Percentiles rank a stretch among this genome's conserved stretches.
Conservation (phyloP, 2,113 vertebrate species). For the Fukomys damarensis region DNA sequence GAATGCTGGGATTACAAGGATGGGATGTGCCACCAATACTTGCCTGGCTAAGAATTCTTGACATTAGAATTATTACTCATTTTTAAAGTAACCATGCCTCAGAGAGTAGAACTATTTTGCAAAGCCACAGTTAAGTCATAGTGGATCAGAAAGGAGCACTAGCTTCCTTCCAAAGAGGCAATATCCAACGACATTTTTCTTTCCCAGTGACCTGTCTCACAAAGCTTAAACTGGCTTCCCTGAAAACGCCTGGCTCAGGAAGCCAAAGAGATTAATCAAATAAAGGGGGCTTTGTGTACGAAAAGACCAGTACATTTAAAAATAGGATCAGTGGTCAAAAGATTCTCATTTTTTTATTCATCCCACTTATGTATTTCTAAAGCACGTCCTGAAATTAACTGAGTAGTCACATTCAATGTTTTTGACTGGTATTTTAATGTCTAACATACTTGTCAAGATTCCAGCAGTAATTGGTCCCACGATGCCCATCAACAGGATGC, state of each 20-base stretch:
- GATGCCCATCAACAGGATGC: slow-evolving; percentile 96
- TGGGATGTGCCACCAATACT: neutral
- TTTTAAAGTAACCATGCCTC: neutral
- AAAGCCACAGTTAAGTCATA: neutral
- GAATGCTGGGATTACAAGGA: neutral
- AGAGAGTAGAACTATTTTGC: neutral
- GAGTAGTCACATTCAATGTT: slow-evolving; percentile 56
- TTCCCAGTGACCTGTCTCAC: neutral
- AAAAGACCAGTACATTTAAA: neutral
- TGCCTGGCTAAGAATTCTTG: slow-evolving; percentile 7
- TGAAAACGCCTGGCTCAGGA: neutral
- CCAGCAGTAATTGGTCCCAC: slow-evolving; percentile 96
- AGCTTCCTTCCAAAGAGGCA: neutral
- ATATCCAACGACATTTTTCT: neutral
- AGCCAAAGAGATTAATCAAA: slow-evolving; percentile 9
- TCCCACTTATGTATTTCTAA: slow-evolving; percentile 1
- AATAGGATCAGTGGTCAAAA: neutral
- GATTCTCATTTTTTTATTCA: neutral
- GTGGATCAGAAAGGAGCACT: neutral
- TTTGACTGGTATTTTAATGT: neutral
- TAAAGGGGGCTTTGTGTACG: neutral
- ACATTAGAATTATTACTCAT: neutral
- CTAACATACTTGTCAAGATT: slow-evolving; percentile 95
- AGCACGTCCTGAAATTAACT: slow-evolving; percentile 27
- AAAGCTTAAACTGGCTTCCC: neutral